Evolutionary conservation across 2,888 invertebrate genomes (phyloP), one percentile per base, ranked within the genome.

Genomic region (Scaptomyza cyrtandrae): DNA sequence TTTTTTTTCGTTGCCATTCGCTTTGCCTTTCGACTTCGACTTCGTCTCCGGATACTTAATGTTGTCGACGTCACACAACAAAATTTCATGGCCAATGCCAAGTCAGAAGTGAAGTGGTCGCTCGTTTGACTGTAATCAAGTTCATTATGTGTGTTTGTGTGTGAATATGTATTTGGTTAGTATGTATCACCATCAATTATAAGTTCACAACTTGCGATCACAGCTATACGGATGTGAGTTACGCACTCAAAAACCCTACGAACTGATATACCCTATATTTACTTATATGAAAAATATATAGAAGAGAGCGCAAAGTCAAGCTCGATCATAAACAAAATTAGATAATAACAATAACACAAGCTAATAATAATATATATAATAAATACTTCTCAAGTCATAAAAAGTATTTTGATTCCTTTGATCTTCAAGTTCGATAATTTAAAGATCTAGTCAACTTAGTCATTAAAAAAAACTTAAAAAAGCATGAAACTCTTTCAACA

Each of bases 71-170:
- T 86, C 86, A 86, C 50, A 69, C 54, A 55, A 67, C 50, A 53
- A 46, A 41, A 55, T 64, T 86, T 85, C 86, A 86, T 79, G 86
- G 86, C 78, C 86, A 86, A 86, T 83, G 85, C 52, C 86, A 81
- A 81, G 62, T 48, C 71, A 82, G 72, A 75, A 74, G 71, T 75
- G 78, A 75, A 86, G 82, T 82, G 84, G 68, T 43, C 61, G 54
- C 75, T 69, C 60, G 74, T 48, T 74, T 45, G 55, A 27, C 55
- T 61, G 24, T 39, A 48, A 58, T 46, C 69, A 48, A 70, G 66
- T 78, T 78, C 55, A 61, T 49, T 70, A 41, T 43, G 35, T 35
- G 0, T 10, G 1, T 48, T 6, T 11, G 6, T 13, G 6, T 60
- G 1, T 33, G 1, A 31, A 7, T 13, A 10, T 43, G 19, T 13